Conservation (phyloP, 2,113 vertebrate species). For the Thomomys bottae region DNA sequence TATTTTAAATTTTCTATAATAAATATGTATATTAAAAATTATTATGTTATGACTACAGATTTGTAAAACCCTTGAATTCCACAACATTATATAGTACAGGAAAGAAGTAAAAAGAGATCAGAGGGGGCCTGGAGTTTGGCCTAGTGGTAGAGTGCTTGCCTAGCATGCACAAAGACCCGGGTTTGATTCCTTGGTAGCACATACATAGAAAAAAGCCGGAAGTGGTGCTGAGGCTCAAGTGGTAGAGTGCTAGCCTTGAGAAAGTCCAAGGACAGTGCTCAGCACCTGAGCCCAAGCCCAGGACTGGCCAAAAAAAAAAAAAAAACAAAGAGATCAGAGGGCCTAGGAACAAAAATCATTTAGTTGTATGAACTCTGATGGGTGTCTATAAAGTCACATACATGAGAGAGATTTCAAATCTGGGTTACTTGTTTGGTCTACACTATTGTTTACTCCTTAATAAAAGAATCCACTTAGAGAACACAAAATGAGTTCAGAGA, state of each 20-base stretch:
- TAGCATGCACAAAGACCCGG: too few relatives aligned
- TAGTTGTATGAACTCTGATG: neutral
- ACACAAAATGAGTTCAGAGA: neutral
- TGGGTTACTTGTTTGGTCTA: neutral
- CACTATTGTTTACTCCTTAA: neutral
- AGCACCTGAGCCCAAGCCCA: too few relatives aligned
- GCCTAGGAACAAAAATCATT: neutral
- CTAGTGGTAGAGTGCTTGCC: too few relatives aligned
- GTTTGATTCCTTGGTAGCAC: too few relatives aligned
- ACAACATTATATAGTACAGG: neutral
- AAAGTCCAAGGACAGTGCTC: too few relatives aligned
- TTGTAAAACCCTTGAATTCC: neutral
- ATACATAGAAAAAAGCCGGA: too few relatives aligned
- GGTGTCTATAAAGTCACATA: neutral
- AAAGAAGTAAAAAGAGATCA: slow-evolving; percentile 8
- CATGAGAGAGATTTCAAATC: slow-evolving; percentile 34
- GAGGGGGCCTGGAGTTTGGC: too few relatives aligned
- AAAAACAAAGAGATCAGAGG: slow-evolving; percentile 11
- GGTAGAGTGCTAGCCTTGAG: too few relatives aligned
- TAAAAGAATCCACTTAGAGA: neutral
- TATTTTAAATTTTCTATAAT: slow-evolving; percentile 36
- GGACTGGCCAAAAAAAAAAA: too few relatives aligned
- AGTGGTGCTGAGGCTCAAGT: too few relatives aligned
- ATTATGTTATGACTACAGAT: too few relatives aligned
- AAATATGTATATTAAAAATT: neutral